A percentile compares a stretch with the other conserved stretches of the same genome.
These are phyloP conservation scores for Eupithecia abbreviata DNA, from an alignment of 2,888 invertebrate species.

Conservation along the genomic window DNA sequence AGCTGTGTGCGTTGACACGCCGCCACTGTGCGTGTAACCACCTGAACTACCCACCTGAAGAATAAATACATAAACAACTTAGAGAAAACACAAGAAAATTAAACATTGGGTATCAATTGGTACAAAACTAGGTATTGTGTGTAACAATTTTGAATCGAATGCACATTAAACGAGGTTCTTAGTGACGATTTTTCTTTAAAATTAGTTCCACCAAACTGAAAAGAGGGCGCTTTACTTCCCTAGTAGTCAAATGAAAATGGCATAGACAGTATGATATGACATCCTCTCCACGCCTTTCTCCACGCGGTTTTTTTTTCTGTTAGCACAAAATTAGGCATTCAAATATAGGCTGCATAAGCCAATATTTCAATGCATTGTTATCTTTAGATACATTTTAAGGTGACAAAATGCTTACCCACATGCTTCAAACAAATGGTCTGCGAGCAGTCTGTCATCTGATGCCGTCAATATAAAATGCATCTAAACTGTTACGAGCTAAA, in stretches of 20 bases:
- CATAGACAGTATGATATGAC: not conserved
- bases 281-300: no score
- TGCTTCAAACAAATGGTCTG: no score
- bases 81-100: not conserved
- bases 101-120: no score
- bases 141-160: not conserved
- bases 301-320: no score
- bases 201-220: not conserved
- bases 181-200: not conserved
- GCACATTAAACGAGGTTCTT: not conserved
- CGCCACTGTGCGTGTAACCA: slow-evolving; percentile 71
- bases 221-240: not conserved
- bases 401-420: no score
- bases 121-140: not conserved
- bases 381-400: no score
- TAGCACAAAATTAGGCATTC: no score
- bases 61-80: not conserved
- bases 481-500: no score
- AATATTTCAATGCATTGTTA: no score
- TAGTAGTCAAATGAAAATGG: not conserved
- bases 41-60: slow-evolving; percentile 67
- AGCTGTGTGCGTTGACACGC: slow-evolving; percentile 70
- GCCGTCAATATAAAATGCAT: no score
- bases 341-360: no score
- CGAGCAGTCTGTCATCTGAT: no score